A percentile compares a stretch with the other conserved stretches of the same genome.
Conservation (phyloP, 2,797 vertebrate species). For the Otolemur crassicaudatus region DNA sequence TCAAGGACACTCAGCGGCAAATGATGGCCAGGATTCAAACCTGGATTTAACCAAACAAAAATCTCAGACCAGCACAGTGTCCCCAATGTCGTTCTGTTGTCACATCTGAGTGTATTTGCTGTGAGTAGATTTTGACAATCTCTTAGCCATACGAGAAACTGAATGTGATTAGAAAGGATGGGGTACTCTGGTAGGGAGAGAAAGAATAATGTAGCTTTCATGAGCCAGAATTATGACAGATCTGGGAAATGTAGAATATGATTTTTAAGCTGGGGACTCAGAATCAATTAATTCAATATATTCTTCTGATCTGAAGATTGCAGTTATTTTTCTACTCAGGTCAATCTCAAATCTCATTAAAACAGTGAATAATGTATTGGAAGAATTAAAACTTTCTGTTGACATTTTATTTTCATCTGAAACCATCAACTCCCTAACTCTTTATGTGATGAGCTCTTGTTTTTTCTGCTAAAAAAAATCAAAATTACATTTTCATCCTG, state of each 20-base stretch:
- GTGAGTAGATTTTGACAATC: not conserved
- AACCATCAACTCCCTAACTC: not conserved
- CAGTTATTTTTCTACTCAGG: not conserved
- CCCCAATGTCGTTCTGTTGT: not conserved
- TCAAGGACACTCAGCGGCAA: not conserved
- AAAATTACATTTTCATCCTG: not conserved
- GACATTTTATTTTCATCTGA: constrained; percentile 8
- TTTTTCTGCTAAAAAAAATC: not conserved
- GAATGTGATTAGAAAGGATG: not conserved
- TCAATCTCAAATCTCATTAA: constrained; percentile 57
- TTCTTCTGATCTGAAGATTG: not conserved
- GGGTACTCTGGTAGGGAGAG: not conserved
- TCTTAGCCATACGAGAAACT: not conserved
- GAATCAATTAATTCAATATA: not conserved
- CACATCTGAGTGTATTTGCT: not conserved
- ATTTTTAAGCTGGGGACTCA: not conserved
- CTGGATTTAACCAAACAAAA: not conserved
- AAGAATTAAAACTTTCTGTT: constrained; percentile 15
- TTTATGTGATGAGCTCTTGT: not conserved
- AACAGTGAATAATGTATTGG: not conserved
- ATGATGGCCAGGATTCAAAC: not conserved
- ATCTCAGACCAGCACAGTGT: not conserved
- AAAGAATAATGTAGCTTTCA: not conserved
- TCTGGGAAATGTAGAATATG: not conserved
- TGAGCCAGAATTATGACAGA: not conserved